These are phyloP conservation scores for Drosophila lowei DNA, from an alignment of 1,140 invertebrate genomes.

Conservation along the genomic window DNA sequence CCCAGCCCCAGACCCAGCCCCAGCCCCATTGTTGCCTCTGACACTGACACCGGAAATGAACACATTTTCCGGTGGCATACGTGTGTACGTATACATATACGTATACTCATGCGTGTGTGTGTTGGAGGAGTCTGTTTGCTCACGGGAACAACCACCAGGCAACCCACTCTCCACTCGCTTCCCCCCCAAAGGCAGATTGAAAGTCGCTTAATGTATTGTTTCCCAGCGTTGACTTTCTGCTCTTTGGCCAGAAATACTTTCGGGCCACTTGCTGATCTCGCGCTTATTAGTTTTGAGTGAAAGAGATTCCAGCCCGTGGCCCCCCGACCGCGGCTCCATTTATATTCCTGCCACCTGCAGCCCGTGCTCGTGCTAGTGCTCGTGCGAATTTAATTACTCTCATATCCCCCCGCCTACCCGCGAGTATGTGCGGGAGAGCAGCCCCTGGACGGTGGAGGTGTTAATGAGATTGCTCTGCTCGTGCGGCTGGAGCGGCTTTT, in stretches of 20 bases:
- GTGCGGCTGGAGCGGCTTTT: conserved; percentile 1
- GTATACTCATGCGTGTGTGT: background rate
- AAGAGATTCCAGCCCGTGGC: background rate
- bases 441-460: conserved; percentile 10
- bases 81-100: conserved; percentile 4
- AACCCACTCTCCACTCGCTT: background rate
- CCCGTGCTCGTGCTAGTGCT: too few species aligned
- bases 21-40: conserved; percentile 38
- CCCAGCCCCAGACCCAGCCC: too few species aligned
- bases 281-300: conserved; percentile 15
- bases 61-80: conserved; percentile 78
- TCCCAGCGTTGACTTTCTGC: conserved; percentile 30
- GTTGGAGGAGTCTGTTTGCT: conserved; percentile 12
- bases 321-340: too few species aligned
- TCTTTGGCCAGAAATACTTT: conserved; percentile 14
- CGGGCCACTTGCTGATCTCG: conserved; percentile 20
- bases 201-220: conserved; percentile 61
- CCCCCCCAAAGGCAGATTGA: conserved; percentile 42
- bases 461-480: conserved; percentile 34
- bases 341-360: too few species aligned
- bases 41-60: conserved; percentile 82
- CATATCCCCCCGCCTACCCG: too few species aligned
- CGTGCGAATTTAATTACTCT: conserved; percentile 33
- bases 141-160: background rate
- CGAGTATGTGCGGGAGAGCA: background rate